Percentiles rank a stretch among this genome's conserved stretches.
Evolutionary conservation across 2,797 vertebrate genomes (phyloP).

Genomic region (Naso thynnoides): DNA sequence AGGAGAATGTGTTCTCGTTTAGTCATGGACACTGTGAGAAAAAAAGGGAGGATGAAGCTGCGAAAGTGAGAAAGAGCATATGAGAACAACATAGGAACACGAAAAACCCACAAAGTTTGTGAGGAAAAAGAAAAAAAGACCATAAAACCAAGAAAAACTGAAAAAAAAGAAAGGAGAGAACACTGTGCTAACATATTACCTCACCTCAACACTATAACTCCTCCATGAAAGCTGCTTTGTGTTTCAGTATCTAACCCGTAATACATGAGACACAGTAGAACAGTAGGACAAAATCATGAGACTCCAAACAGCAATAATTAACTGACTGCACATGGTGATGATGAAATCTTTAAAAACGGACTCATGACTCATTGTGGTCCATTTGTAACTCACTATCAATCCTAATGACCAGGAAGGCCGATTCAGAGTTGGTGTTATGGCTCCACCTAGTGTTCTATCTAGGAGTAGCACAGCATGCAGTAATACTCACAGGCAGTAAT

Average conservation of each 20-base stretch:
- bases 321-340: conserved; percentile 29
- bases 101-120: not conserved
- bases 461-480: not conserved
- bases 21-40: not conserved
- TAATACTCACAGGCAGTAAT: not conserved
- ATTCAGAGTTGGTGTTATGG: conserved; percentile 6
- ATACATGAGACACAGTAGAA: conserved; percentile 10
- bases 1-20: not conserved
- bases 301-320: conserved; percentile 8
- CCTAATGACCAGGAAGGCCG: not conserved
- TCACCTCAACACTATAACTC: not conserved
- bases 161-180: no score
- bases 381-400: not conserved
- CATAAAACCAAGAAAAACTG: not conserved
- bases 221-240: not conserved
- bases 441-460: conserved; percentile 53
- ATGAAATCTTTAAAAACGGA: not conserved
- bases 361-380: conserved; percentile 24
- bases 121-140: not conserved
- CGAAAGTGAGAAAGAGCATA: not conserved
- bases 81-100: not conserved
- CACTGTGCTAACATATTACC: not conserved
- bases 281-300: conserved; percentile 29
- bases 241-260: not conserved
- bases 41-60: not conserved